Percentiles rank a stretch among this genome's conserved stretches.
phyloP scores from a whole-genome alignment of 2,888 invertebrate species.

The Boloria euphrosyne region DNA sequence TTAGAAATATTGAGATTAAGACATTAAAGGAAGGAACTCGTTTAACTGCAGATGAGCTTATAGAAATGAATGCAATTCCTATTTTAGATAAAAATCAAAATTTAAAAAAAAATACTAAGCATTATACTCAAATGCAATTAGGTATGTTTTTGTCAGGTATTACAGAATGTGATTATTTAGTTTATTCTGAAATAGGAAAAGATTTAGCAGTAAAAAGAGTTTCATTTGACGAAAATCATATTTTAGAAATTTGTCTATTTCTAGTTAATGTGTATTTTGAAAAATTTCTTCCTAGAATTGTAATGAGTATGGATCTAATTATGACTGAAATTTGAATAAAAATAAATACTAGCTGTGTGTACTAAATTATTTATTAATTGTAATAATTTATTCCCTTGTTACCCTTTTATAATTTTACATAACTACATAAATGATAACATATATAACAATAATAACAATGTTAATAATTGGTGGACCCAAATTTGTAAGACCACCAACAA shows the following conservation, averaged over 20 bases:
- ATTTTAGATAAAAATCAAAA: constrained; percentile 8
- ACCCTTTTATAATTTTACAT: no score
- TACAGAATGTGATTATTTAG: constrained; percentile 6
- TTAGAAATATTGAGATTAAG: constrained; percentile 9
- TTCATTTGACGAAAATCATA: constrained; percentile 8
- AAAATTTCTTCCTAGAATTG: no score
- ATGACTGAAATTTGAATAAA: no score
- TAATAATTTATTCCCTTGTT: no score
- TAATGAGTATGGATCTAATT: no score
- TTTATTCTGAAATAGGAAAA: constrained; percentile 9
- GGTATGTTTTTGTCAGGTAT: constrained; percentile 8
- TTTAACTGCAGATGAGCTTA: constrained; percentile 9
- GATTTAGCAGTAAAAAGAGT: constrained; percentile 1
- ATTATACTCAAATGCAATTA: constrained; percentile 7
- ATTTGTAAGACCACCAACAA: no score
- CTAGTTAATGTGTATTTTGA: no score
- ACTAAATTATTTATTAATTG: no score
- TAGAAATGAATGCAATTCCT: constrained; percentile 10
- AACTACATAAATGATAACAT: no score
- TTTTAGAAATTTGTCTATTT: constrained; percentile 1
- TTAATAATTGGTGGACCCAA: no score
- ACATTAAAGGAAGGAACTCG: constrained; percentile 8
- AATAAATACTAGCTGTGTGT: no score
- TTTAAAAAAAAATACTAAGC: constrained; percentile 7
- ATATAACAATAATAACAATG: no score